Evolutionary conservation across 2,113 vertebrate genomes (phyloP), one percentile per base, ranked within the genome.

Genomic region (Ophthalmolycus amberensis): DNA sequence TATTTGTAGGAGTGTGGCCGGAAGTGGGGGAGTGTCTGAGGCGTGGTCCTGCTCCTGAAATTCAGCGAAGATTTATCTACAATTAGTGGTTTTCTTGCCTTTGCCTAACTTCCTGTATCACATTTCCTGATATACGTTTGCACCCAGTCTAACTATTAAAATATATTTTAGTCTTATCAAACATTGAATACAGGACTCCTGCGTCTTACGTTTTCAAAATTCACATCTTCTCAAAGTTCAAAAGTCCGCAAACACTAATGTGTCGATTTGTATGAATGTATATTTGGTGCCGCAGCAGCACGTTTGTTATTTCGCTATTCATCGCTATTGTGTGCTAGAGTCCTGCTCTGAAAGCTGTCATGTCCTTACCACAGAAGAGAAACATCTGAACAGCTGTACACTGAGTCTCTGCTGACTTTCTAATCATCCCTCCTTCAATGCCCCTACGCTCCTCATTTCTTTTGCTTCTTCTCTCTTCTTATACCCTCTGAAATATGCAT

Each of bases 281-380:
- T n/a, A 52, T 40, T 73, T 37, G 14, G 32, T 2, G 11, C 3
- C 1, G 5, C 46, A 34, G 3, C 44, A 75, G 71, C 44, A n/a
- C 2, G 6, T 38, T 38, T 38, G 7, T 1, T 9, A 38, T 9
- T 38, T 9, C 14, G 8, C 12, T 22, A 22, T 34, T 34, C 32
- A 69, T 20, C 2, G 0, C 50, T 63, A 20, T 42, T 48, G 27
- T 14, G 44, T 25, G 3, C 69, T 56, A 0, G 18, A 68, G 62
- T 75, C 14, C 37, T 62, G 52, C n/a, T 56, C 38, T 71, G 22
- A 68, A 85, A 75, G 40, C 70, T 84, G 73, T 80, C 80, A 64
- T 4, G 63, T 65, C 29, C 75, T 60, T 29, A 67, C 37, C 50
- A 63, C 38, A 56, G 9, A 59, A 32, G 8, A 82, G n/a, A 68